phyloP scores from a whole-genome alignment of 2,888 invertebrate genomes.

The Ennomos quercinarius region DNA sequence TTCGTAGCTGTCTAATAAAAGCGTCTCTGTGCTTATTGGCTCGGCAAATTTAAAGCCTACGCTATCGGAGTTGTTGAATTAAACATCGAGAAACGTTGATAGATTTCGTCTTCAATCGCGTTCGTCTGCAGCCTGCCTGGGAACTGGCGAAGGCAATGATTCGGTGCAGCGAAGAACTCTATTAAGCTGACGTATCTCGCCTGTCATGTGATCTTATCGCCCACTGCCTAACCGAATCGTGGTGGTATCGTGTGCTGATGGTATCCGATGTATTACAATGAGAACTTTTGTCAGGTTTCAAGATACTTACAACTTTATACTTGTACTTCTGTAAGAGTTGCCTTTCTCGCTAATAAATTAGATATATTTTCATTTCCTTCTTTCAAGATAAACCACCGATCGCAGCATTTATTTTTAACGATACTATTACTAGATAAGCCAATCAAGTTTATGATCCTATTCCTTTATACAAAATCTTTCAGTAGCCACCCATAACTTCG shows the following conservation, averaged over 20 bases:
- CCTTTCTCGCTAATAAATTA: too few relatives aligned
- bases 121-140: conserved; percentile 51
- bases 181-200: conserved; percentile 76
- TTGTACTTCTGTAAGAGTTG: too few relatives aligned
- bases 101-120: conserved; percentile 38
- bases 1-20: too few relatives aligned
- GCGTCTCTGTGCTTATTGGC: too few relatives aligned
- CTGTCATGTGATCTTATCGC: conserved; percentile 73
- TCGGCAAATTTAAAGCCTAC: too few relatives aligned
- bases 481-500: not conserved
- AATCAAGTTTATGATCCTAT: too few relatives aligned
- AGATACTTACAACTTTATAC: too few relatives aligned
- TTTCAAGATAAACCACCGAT: too few relatives aligned
- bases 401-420: too few relatives aligned
- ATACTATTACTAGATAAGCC: too few relatives aligned
- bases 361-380: too few relatives aligned
- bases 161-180: conserved; percentile 75
- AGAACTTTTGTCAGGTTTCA: not conserved
- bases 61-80: not conserved
- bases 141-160: conserved; percentile 63
- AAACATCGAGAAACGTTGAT: conserved; percentile 20
- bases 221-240: conserved; percentile 61
- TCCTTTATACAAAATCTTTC: too few relatives aligned
- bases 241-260: conserved; percentile 48
- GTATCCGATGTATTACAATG: conserved; percentile 43